Percentiles rank a stretch among this genome's conserved stretches.
Evolutionary conservation across 2,888 invertebrate species (phyloP).

Genomic region (Rhagonycha lutea): DNA sequence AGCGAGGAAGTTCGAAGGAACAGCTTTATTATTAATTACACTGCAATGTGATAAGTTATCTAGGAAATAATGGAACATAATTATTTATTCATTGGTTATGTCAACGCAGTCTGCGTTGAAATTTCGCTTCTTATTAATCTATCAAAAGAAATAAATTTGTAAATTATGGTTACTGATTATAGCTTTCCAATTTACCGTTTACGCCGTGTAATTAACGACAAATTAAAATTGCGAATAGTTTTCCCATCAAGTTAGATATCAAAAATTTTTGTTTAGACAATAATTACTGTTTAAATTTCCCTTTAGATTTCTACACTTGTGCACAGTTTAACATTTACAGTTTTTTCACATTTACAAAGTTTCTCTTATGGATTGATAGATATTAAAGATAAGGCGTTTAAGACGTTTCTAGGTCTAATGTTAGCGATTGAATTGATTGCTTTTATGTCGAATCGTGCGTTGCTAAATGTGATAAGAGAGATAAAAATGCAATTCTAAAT

Average conservation of each 20-base stretch:
- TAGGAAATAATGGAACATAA: not conserved
- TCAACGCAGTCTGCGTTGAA: not conserved
- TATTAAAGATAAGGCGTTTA: slow-evolving; percentile 22
- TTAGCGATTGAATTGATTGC: slow-evolving; percentile 25
- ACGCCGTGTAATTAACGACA: not conserved
- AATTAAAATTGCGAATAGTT: not conserved
- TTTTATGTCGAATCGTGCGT: slow-evolving; percentile 33
- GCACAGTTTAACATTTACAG: slow-evolving; percentile 1
- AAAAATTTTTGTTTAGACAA: not conserved
- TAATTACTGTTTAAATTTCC: not conserved
- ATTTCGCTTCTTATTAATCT: not conserved
- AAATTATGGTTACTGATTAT: not conserved
- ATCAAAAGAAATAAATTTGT: not conserved
- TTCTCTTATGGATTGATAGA: slow-evolving; percentile 28
- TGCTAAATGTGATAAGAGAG: slow-evolving; percentile 29
- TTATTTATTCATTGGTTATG: not conserved
- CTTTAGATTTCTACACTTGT: not conserved
- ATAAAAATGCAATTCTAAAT: slow-evolving; percentile 29
- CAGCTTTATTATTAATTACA: not conserved
- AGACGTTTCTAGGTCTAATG: slow-evolving; percentile 33
- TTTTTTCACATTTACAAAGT: slow-evolving; percentile 16
- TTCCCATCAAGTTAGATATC: not conserved
- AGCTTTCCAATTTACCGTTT: not conserved
- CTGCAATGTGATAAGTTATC: not conserved
- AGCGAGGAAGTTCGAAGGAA: not conserved